phyloP scores from a whole-genome alignment of 1,140 invertebrate species.

The Cardiocondyla obscurior region DNA sequence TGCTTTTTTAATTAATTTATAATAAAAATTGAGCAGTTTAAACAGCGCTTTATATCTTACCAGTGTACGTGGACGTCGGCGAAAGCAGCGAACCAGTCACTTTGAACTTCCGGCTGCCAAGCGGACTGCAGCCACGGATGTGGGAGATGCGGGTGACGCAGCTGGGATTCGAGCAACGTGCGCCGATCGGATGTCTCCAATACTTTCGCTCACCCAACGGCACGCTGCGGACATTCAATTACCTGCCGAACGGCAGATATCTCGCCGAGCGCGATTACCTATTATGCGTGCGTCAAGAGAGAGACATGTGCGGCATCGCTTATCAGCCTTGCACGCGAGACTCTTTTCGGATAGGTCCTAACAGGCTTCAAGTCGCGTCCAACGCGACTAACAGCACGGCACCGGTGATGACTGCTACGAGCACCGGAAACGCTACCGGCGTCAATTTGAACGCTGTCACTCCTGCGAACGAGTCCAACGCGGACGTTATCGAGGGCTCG shows the following conservation, averaged over 20 bases:
- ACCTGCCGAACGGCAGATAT: slow-evolving; percentile 90
- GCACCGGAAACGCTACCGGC: background rate
- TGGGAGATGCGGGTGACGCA: slow-evolving; percentile 91
- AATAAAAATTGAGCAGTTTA: slow-evolving; percentile 30
- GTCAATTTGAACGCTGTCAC: background rate
- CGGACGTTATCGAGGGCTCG: slow-evolving; percentile 72
- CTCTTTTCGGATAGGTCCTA: slow-evolving; percentile 90
- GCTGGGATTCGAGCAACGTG: slow-evolving; percentile 89
- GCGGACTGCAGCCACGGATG: slow-evolving; percentile 86
- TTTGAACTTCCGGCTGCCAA: slow-evolving; percentile 85
- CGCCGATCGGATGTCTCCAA: slow-evolving; percentile 90
- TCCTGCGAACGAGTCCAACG: slow-evolving; percentile 25
- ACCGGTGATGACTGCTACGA: slow-evolving; percentile 60
- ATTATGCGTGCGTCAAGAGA: slow-evolving; percentile 89
- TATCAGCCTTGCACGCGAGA: slow-evolving; percentile 90
- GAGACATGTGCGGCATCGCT: slow-evolving; percentile 89
- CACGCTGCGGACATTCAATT: slow-evolving; percentile 90
- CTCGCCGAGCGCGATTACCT: slow-evolving; percentile 91
- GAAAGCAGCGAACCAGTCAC: slow-evolving; percentile 84
- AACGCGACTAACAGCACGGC: slow-evolving; percentile 47
- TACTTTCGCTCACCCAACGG: slow-evolving; percentile 87
- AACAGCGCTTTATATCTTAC: slow-evolving; percentile 22
- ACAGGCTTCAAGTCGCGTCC: slow-evolving; percentile 23
- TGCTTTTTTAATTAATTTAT: too few species aligned
- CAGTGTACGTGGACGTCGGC: slow-evolving; percentile 88